Percentiles rank a stretch among this genome's conserved stretches.
Evolutionary conservation across 2,113 vertebrate species (phyloP).

Genomic region (Naja naja): DNA sequence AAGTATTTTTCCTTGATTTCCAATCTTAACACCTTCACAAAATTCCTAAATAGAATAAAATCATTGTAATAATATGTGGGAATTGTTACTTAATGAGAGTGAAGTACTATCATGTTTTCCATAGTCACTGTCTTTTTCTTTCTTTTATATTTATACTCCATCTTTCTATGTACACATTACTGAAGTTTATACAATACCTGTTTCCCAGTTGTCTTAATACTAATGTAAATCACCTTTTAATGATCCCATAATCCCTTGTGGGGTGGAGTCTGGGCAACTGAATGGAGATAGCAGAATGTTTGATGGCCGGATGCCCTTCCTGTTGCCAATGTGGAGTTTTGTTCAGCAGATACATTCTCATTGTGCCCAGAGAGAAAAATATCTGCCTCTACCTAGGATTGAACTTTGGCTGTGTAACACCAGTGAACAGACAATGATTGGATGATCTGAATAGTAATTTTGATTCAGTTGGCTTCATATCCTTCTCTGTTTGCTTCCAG

Average conservation of each 20-base stretch:
- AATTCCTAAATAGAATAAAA: not conserved
- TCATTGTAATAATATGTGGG: not conserved
- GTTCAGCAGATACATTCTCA: too few species aligned
- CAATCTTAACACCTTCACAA: not conserved
- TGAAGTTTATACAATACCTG: not conserved
- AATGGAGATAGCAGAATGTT: too few species aligned
- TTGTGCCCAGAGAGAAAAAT: too few species aligned
- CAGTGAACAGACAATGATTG: not conserved
- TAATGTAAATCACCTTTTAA: not conserved
- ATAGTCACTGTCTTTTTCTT: not conserved
- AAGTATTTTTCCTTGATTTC: not conserved
- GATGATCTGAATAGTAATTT: fast-evolving
- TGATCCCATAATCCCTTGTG: too few species aligned
- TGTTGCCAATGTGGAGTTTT: too few species aligned
- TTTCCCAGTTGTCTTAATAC: not conserved
- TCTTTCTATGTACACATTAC: not conserved
- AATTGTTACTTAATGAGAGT: not conserved
- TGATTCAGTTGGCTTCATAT: fast-evolving
- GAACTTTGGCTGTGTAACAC: not conserved
- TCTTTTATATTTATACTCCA: not conserved
- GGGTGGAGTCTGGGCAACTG: too few species aligned
- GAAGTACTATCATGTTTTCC: not conserved
- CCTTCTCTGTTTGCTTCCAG: conserved; percentile 68
- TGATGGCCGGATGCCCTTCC: too few species aligned
- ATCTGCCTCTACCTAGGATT: too few species aligned